Conservation (phyloP, 2,888 invertebrate species). For the Masnerella sp. region DNA sequence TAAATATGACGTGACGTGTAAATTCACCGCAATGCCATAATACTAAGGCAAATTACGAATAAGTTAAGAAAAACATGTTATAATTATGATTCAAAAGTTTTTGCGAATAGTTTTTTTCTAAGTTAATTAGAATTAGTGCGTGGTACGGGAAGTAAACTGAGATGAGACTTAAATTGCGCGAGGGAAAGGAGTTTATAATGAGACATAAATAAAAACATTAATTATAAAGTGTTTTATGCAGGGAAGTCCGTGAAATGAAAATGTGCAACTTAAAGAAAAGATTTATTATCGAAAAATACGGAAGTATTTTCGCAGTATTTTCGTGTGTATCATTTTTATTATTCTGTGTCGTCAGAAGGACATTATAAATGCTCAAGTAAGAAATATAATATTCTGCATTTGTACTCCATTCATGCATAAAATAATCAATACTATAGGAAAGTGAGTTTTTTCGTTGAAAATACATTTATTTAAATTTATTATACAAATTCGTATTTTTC, state of each 20-base stretch:
- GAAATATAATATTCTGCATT: no score
- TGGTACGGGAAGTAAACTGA: slow-evolving; percentile 40
- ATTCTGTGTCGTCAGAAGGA: neutral
- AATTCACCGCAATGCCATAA: neutral
- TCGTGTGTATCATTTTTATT: neutral
- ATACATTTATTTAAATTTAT: no score
- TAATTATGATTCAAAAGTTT: slow-evolving; percentile 4
- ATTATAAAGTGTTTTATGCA: slow-evolving; percentile 42
- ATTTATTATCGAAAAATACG: slow-evolving; percentile 29
- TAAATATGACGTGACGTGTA: no score
- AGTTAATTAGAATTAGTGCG: slow-evolving; percentile 48
- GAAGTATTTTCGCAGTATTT: neutral
- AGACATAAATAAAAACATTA: slow-evolving; percentile 47
- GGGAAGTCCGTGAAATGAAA: slow-evolving; percentile 20
- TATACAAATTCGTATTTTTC: no score
- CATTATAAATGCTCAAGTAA: no score
- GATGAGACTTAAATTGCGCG: slow-evolving; percentile 36
- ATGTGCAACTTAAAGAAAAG: slow-evolving; percentile 22
- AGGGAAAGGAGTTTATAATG: slow-evolving; percentile 39
- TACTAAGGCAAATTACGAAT: slow-evolving; percentile 9
- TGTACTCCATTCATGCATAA: no score
- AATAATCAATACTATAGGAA: no score
- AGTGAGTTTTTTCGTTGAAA: no score
- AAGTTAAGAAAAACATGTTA: slow-evolving; percentile 25
- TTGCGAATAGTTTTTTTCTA: slow-evolving; percentile 6